Base-by-base conservation (phyloP, 1,140 invertebrate species). In the Drosophila nasuta region DNA sequence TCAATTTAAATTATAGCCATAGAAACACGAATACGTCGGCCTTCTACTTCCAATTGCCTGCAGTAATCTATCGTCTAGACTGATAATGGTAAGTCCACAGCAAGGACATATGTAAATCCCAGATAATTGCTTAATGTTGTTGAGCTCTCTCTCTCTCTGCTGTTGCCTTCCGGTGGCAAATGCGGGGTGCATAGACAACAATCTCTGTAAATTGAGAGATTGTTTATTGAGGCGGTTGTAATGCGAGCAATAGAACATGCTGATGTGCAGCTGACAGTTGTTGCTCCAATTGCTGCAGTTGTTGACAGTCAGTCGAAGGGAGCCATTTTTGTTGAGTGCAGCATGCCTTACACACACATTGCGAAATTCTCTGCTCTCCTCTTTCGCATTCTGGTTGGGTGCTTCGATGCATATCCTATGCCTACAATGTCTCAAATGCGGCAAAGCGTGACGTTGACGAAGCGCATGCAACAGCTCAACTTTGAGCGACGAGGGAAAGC, bases 401-500 rank as follows among this genome's bases (percentile, higher is more conserved):
- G 52, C n/a, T 52, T 75, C 60, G 48, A 57, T 79, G 68, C 70
- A 75, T 58, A 54, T 73, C 41, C 69, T 67, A 45, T 69, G 81
- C 68, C 81, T 81, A 89, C 86, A 81, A 79, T 75, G 85, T 88
- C 75, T 83, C 81, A 68, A 81, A 88, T 89, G 81, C 85, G 63
- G 71, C 81, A 85, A 85, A 81, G 85, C 86, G 73, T 85, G 85
- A 89, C 81, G 86, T 81, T 89, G 85, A 89, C 80, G 86, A 76
- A 85, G 81, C 78, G 75, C 75, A 79, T 89, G 85, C 85, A 89
- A 89, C 85, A 89, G 75, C 78, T 90, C 85, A 90, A 89, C 85
- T 75, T 8, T 57, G 63, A 7, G 46, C 8, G 5, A 5, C 3
- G 43, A 13, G 2, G 20, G 8, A 17, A 38, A 30, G n/a, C 13